Percentiles rank a stretch among this genome's conserved stretches.
Conservation (phyloP, 2,797 vertebrate genomes). For the Periophthalmus magnuspinnatus region DNA sequence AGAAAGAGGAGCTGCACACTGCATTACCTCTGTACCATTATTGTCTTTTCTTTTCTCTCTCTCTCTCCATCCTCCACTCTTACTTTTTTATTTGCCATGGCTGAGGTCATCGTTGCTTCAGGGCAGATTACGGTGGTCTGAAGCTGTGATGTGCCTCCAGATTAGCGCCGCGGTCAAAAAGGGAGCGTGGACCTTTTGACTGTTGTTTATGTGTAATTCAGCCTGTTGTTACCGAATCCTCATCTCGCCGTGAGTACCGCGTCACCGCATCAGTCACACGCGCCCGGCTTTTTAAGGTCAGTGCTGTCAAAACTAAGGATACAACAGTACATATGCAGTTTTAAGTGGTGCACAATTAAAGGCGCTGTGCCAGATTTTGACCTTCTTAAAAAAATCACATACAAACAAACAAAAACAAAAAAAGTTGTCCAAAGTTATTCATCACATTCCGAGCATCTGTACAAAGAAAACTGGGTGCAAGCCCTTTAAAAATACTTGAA, state of each 20-base stretch:
- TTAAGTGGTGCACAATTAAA: neutral
- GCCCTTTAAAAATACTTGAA: neutral
- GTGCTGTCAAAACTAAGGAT: neutral
- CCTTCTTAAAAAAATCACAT: no score
- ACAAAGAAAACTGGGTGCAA: no score
- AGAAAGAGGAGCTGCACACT: slow-evolving; percentile 67
- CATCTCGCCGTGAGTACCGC: slow-evolving; percentile 48
- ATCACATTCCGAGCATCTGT: no score
- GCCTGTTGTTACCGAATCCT: slow-evolving; percentile 45
- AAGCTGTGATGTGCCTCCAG: slow-evolving; percentile 57
- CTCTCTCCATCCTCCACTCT: slow-evolving; percentile 33
- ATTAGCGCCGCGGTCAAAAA: slow-evolving; percentile 44
- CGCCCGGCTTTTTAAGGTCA: slow-evolving; percentile 39
- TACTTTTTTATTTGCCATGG: slow-evolving; percentile 62
- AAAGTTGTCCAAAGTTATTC: no score
- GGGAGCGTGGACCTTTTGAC: slow-evolving; percentile 30
- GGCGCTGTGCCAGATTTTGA: no score
- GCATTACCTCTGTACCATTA: slow-evolving; percentile 62
- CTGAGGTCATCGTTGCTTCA: slow-evolving; percentile 67
- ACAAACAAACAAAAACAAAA: no score
- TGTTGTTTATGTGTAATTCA: slow-evolving; percentile 17
- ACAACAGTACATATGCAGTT: neutral
- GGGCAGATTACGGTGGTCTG: slow-evolving; percentile 63
- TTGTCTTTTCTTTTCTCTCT: slow-evolving; percentile 12
- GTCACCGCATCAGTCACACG: slow-evolving; percentile 46